Percentiles rank a stretch among this genome's conserved stretches.
phyloP scores from a whole-genome alignment of 2,797 vertebrate species.

The Malurus splendens region DNA sequence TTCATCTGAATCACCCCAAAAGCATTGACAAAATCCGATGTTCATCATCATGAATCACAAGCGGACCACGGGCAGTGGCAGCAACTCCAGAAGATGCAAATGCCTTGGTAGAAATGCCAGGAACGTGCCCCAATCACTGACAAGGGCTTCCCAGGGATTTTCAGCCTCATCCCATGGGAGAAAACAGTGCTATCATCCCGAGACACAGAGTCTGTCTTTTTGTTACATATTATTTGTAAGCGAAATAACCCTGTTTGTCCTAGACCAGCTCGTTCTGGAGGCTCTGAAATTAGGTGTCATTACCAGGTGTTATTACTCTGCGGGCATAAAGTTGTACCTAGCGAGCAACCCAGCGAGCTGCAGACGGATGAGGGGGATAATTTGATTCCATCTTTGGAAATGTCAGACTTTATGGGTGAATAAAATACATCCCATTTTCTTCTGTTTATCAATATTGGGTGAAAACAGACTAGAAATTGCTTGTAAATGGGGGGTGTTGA shows the following conservation, averaged over 20 bases:
- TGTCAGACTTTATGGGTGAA: slow-evolving; percentile 44
- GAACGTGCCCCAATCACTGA: background rate
- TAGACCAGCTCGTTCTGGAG: background rate
- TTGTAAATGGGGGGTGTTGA: background rate
- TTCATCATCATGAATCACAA: background rate
- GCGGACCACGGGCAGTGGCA: background rate
- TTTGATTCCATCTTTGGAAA: slow-evolving; percentile 41
- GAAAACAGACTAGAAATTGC: slow-evolving; percentile 36
- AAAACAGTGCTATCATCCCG: background rate
- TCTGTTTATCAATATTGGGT: slow-evolving; percentile 37
- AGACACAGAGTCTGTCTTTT: background rate
- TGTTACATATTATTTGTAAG: background rate
- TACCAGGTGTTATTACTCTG: background rate
- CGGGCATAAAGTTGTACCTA: background rate
- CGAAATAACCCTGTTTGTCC: background rate
- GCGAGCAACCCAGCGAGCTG: background rate
- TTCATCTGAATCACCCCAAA: background rate
- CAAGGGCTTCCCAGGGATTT: background rate
- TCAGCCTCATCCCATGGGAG: background rate
- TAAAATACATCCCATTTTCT: slow-evolving; percentile 15
- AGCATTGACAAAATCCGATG: background rate
- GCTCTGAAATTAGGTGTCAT: background rate
- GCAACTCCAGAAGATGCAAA: background rate
- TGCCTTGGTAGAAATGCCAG: background rate
- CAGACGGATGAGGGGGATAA: background rate